Base-by-base conservation (phyloP, 1,140 invertebrate species). In the Trypoxylus dichotomus region DNA sequence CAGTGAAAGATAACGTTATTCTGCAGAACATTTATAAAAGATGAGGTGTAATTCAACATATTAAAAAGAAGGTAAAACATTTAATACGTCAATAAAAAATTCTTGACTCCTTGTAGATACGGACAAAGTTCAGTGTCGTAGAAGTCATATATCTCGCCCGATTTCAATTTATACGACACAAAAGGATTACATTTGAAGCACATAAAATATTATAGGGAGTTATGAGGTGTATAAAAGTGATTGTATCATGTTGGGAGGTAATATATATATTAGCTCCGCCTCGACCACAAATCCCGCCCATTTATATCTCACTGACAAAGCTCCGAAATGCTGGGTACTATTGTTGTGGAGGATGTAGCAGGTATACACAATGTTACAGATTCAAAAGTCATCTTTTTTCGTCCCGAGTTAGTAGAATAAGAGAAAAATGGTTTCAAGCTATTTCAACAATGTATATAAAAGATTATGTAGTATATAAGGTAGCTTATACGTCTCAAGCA, bases 261-360 rank as follows among this genome's bases (percentile, higher is more conserved):
- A 68, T 27, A 68, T 68, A 24, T 68, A 68, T 68, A 68, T 29
- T 68, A 29, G 60, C 60, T 24, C 60, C 60, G 60, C 60, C 60
- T 68, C 21, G 60, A n/a, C 60, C 60, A 29, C 60, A 68, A 68
- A 68, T 29, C 60, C 60, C 60, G 60, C 60, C 60, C 21, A 68
- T 24, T 68, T 68, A 68, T 68, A 68, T 68, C 60, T 68, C 60
- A 68, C 60, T 68, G 60, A 68, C 47, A 54, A 68, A 68, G 60
- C 60, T 68, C 60, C 60, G 60, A 68, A 68, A 68, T 68, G 60
- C 24, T 68, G 60, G n/a, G 60, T 68, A 68, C 19, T 68, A 68
- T 68, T 68, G 27, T 68, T 29, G 60, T 68, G 24, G 21, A 24
- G 27, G 19, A 68, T 24, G 21, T 24, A 29, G 8, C 60, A 27